Evolutionary conservation across 2,113 vertebrate species (phyloP), one percentile per base, ranked within the genome.

Genomic region (Podarcis muralis): DNA sequence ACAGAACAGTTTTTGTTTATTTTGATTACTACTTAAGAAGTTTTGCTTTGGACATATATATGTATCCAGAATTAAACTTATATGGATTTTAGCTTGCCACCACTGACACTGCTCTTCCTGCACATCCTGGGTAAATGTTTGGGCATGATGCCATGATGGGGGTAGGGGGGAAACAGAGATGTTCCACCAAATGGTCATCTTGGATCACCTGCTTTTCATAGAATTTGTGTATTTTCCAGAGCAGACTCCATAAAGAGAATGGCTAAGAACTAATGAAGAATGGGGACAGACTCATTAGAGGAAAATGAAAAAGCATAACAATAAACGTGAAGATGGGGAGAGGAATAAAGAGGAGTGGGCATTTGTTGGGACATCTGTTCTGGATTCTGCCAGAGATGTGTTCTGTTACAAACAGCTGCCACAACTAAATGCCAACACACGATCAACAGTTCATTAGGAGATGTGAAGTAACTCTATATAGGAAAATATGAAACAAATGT

Each of bases 351-450:
- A 92, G 88, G 87, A 93, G 91, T 87, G 76, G 92, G 43, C 93
- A 91, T 92, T 95, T 95, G 93, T 92, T 90, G 68, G 40, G 92
- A 90, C 92, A 92, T 95, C 93, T 95, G 93, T 92, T 93, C 93
- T 92, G 0, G 0, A 0, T 0, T 91, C 90, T 83, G 75, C n/a
- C 79, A 87, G 76, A 92, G 89, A 85, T 88, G 23, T 0, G 23
- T 30, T 83, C 92, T 89, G 82, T 88, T 87, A 30, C 85, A 87
- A 92, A 88, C 95, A 95, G 83, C 89, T 92, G 90, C 89, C 92
- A 89, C 87, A 71, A 7, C 2, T 20, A 32, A 62, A 30, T 94
- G 89, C 92, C 92, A 90, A 43, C 7, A 1, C 0, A 0, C 0
- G 0, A 92, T 25, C 90, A 74, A 27, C 4, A 0, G 79, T 13